Evolutionary conservation across 2,888 invertebrate genomes (phyloP), one percentile per base, ranked within the genome.

Genomic region (Torymus auratus): DNA sequence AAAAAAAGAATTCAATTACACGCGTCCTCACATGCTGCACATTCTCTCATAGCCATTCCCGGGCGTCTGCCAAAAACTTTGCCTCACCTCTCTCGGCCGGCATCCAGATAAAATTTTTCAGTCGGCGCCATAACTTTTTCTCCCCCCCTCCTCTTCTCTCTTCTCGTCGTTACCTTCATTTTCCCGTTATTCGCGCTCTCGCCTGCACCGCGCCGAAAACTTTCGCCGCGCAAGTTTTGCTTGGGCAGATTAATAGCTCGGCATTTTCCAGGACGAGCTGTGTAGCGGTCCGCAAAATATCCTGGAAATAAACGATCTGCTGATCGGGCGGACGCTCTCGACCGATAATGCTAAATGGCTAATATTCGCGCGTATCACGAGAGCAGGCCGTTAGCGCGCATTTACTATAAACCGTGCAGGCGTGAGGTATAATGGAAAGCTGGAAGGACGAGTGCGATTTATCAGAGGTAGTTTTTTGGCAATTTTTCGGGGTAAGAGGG

Each of bases 221-320:
- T 10, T 50, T 11, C 68, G 1, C 23, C 23, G 15, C 61, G 11
- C 20, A 60, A 61, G 14, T 71, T 71, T 71, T n/a, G 20, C 52
- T 2, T 2, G 20, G 15, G 50, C 53, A 64, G 41, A 73, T 64
- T 73, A 64, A 73, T 64, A 56, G 55, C 73, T 23, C 17, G 13
- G n/a, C 50, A 17, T 73, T 73, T 73, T 73, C 64, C 64, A 17
- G 13, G 41, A 58, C 15, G 64, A 50, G 50, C 15, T 15, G 41
- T 15, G 14, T 50, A 28, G 28, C 28, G 28, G 28, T 28, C 28
- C 56, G 56, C 23, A 56, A 69, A 56, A 69, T 69, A 53, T 69
- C 56, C 56, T n/a, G 15, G 53, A 62, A 72, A 72, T 72, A 23
- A 72, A 64, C 28, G 62, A 72, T 53, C 55, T 2, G 72, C 20